Percentiles rank a stretch among this genome's conserved stretches.
phyloP scores from a whole-genome alignment of 2,113 vertebrate genomes.

The Baryphthengus martii region DNA sequence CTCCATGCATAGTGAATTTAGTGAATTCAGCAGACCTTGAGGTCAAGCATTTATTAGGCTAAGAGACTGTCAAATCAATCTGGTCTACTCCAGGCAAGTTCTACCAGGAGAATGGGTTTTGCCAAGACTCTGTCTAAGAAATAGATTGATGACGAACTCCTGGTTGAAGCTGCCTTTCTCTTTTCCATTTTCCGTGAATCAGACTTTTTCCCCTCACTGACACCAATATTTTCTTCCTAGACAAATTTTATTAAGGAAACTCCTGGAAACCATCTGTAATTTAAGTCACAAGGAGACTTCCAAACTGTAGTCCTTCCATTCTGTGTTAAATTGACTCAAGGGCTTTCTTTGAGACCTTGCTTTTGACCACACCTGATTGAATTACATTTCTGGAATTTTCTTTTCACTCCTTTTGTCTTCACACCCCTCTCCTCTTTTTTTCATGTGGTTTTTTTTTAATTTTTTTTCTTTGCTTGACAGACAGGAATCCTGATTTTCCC shows the following conservation, averaged over 20 bases:
- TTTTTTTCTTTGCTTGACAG: neutral
- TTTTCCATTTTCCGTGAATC: conserved; percentile 43
- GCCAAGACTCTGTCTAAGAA: conserved; percentile 57
- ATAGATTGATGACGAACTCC: conserved; percentile 57
- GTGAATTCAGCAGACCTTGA: conserved; percentile 69
- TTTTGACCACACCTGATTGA: neutral
- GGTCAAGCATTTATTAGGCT: conserved; percentile 72
- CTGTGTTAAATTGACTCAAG: neutral
- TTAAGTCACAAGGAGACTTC: neutral
- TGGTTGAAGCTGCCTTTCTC: conserved; percentile 42
- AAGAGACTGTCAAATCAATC: conserved; percentile 73
- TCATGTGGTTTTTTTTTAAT: neutral
- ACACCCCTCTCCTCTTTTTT: fast-evolving
- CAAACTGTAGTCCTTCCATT: neutral
- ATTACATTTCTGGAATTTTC: neutral
- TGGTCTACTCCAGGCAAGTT: conserved; percentile 59
- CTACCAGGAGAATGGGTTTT: conserved; percentile 53
- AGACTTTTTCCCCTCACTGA: conserved; percentile 5
- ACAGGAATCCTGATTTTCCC: neutral
- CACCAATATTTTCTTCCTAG: conserved; percentile 40
- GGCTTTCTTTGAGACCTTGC: neutral
- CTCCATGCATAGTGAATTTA: conserved; percentile 63
- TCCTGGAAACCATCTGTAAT: conserved; percentile 33
- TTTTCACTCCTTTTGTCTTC: neutral
- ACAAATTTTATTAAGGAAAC: conserved; percentile 49